Percentiles rank a stretch among this genome's conserved stretches.
Evolutionary conservation across 2,888 invertebrate genomes (phyloP).

Genomic region (Acrobasis consociella): DNA sequence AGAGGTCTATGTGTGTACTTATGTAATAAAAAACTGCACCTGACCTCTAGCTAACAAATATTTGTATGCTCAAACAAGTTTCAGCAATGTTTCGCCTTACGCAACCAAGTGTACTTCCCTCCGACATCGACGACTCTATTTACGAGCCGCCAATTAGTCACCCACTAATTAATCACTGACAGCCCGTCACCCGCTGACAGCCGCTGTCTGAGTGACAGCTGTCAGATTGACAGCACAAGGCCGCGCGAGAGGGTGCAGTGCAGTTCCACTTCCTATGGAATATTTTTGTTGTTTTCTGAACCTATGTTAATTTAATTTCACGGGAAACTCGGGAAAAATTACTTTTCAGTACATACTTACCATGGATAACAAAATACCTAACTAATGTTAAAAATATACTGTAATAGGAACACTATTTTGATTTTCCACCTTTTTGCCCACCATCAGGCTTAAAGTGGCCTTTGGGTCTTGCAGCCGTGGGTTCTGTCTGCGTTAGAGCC

Average conservation of each 20-base stretch:
- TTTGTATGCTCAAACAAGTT: not conserved
- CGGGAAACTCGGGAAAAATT: too few species aligned
- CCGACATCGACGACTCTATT: slow-evolving; percentile 34
- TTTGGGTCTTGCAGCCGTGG: too few species aligned
- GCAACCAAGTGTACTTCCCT: not conserved
- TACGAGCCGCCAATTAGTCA: slow-evolving; percentile 56
- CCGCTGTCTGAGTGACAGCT: slow-evolving; percentile 59
- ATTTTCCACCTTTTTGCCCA: too few species aligned
- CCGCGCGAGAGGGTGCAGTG: slow-evolving; percentile 45
- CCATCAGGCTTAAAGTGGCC: too few species aligned
- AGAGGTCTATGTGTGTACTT: too few species aligned
- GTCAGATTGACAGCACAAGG: slow-evolving; percentile 66
- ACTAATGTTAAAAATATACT: too few species aligned
- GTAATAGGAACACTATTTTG: too few species aligned
- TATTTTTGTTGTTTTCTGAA: slow-evolving; percentile 27
- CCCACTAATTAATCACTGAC: slow-evolving; percentile 53
- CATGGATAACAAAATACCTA: too few species aligned
- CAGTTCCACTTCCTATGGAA: slow-evolving; percentile 30
- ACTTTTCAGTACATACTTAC: too few species aligned
- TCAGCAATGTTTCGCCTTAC: not conserved
- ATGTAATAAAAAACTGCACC: too few species aligned
- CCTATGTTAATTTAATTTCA: too few species aligned
- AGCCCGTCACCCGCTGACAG: slow-evolving; percentile 54
- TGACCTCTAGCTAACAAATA: not conserved
- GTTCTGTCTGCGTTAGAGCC: too few species aligned